A percentile compares a stretch with the other conserved stretches of the same genome.
Conservation (phyloP, 2,888 invertebrate genomes). For the Drosophila dives region DNA sequence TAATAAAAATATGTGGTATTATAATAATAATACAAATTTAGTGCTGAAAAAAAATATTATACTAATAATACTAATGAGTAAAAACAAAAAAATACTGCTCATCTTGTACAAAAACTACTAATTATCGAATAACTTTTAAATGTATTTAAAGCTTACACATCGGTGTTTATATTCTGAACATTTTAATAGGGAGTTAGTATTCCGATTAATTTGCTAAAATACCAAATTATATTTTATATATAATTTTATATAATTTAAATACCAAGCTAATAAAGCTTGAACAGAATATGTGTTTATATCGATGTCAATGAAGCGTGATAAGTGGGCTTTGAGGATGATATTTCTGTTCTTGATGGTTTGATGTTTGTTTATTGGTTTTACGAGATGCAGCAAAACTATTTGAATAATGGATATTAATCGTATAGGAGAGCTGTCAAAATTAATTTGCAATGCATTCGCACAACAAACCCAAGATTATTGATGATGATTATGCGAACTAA, state of each 20-base stretch:
- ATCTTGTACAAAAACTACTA: neutral
- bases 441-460: conserved; percentile 65
- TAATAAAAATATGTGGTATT: neutral
- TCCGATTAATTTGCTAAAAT: neutral
- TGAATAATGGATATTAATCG: conserved; percentile 79
- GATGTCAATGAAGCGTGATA: conserved; percentile 39
- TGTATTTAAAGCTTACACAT: neutral
- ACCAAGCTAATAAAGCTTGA: conserved; percentile 2
- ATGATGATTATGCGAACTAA: conserved; percentile 59
- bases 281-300: conserved; percentile 13
- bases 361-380: neutral
- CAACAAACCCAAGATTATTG: conserved; percentile 61
- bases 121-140: neutral
- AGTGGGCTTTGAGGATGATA: conserved; percentile 23
- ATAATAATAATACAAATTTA: no score
- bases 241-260: neutral
- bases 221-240: neutral
- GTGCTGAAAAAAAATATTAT: no score
- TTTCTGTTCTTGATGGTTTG: conserved; percentile 2
- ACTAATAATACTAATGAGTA: neutral
- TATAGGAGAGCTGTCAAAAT: conserved; percentile 75
- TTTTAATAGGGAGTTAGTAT: neutral
- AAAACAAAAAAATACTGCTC: no score
- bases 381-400: conserved; percentile 47
- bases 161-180: neutral